These are phyloP conservation scores for Drosophila ironensis DNA, from an alignment of 1,140 invertebrate genomes.

Conservation along the genomic window DNA sequence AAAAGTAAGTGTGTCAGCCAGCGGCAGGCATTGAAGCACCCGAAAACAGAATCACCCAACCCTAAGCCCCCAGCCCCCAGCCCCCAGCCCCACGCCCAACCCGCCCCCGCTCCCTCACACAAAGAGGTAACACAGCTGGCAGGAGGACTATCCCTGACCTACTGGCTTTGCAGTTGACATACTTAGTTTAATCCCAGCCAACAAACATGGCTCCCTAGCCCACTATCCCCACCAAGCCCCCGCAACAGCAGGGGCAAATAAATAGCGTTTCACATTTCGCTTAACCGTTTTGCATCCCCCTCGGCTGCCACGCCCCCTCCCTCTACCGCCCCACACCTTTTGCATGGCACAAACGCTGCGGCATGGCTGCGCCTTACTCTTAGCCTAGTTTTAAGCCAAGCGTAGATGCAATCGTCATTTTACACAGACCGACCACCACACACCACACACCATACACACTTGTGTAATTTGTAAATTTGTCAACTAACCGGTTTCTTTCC, in stretches of 20 bases:
- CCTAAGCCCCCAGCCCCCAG: neutral
- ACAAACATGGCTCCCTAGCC: neutral
- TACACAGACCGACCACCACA: neutral
- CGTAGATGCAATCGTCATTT: constrained; percentile 47
- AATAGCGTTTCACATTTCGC: constrained; percentile 77
- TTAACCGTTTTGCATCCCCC: constrained; percentile 55
- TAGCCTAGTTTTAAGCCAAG: constrained; percentile 52
- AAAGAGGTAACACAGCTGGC: constrained; percentile 50
- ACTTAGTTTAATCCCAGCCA: constrained; percentile 51
- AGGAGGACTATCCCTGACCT: constrained; percentile 67
- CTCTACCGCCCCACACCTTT: constrained; percentile 6
- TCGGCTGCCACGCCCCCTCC: constrained; percentile 8
- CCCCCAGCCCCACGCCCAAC: neutral
- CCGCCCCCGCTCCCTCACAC: constrained; percentile 7
- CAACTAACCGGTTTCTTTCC: constrained; percentile 55
- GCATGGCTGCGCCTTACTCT: constrained; percentile 51
- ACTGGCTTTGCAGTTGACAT: constrained; percentile 76
- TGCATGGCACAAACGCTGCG: constrained; percentile 31
- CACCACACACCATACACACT: neutral
- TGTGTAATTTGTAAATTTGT: constrained; percentile 37
- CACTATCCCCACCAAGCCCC: neutral
- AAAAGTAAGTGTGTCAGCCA: constrained; percentile 79
- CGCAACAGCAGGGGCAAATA: constrained; percentile 51
- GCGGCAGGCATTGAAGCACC: constrained; percentile 6
- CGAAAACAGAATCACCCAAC: constrained; percentile 22